Conservation (phyloP, 2,113 vertebrate species). For the Myotis davidii region DNA sequence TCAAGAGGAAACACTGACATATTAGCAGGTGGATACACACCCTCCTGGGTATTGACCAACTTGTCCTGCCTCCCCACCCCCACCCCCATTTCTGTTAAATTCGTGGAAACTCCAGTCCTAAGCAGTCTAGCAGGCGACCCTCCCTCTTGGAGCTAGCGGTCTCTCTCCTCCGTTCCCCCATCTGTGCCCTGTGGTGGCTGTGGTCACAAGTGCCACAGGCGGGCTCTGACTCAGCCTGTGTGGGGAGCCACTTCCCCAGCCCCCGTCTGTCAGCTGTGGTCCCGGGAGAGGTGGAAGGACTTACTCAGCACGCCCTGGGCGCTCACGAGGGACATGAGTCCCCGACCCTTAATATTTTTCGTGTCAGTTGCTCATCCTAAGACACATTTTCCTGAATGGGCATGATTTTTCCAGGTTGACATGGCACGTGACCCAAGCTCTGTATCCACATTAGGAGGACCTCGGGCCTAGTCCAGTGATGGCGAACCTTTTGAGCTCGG, state of each 20-base stretch:
- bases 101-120: background rate
- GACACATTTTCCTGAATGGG: constrained; percentile 1
- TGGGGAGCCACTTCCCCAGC: constrained; percentile 40
- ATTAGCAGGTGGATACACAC: background rate
- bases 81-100: background rate
- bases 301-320: background rate
- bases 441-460: background rate
- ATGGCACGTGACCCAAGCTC: background rate
- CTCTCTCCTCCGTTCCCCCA: background rate
- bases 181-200: background rate
- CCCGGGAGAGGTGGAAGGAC: background rate
- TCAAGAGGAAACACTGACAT: background rate
- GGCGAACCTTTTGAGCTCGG: no score
- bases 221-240: constrained; percentile 45
- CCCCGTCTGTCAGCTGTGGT: background rate
- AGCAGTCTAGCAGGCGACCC: background rate
- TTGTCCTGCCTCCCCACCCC: no score
- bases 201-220: background rate
- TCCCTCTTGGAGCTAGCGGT: background rate
- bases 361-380: background rate
- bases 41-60: background rate
- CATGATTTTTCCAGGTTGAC: background rate
- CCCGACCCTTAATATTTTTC: background rate
- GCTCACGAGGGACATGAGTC: background rate
- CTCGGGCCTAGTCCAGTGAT: no score